phyloP scores from a whole-genome alignment of 2,113 vertebrate species.

The Cynoglossus semilaevis region DNA sequence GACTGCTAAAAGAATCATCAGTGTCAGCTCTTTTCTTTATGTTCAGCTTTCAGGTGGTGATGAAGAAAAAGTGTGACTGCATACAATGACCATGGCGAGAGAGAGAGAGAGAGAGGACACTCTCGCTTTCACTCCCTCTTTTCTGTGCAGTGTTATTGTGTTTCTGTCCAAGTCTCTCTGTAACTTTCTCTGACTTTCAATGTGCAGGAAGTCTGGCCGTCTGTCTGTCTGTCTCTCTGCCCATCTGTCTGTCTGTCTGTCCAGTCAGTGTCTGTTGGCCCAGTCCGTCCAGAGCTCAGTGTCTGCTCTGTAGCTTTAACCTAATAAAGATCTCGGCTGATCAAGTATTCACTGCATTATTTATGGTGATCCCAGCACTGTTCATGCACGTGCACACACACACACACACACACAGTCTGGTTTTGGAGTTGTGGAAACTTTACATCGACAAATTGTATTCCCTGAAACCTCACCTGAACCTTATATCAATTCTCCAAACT shows the following conservation, averaged over 20 bases:
- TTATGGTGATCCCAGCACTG: slow-evolving; percentile 28
- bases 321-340: slow-evolving; percentile 24
- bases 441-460: no score
- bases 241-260: background rate
- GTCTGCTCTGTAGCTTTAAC: background rate
- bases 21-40: no score
- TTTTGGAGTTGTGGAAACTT: no score
- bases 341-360: slow-evolving; percentile 39
- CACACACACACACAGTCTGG: slow-evolving; percentile 8
- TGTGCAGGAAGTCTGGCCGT: background rate
- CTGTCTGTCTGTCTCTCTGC: background rate
- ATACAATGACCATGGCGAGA: no score
- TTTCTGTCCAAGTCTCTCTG: background rate
- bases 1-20: no score
- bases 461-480: no score
- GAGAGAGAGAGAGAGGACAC: no score
- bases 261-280: background rate
- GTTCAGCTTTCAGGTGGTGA: no score
- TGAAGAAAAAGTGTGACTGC: no score
- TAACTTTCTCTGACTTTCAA: slow-evolving; percentile 7
- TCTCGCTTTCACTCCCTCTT: no score
- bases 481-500: no score
- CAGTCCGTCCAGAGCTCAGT: background rate
- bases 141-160: background rate
- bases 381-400: slow-evolving; percentile 5